Conservation (phyloP, 2,113 vertebrate species). For the Psettodes erumei region DNA sequence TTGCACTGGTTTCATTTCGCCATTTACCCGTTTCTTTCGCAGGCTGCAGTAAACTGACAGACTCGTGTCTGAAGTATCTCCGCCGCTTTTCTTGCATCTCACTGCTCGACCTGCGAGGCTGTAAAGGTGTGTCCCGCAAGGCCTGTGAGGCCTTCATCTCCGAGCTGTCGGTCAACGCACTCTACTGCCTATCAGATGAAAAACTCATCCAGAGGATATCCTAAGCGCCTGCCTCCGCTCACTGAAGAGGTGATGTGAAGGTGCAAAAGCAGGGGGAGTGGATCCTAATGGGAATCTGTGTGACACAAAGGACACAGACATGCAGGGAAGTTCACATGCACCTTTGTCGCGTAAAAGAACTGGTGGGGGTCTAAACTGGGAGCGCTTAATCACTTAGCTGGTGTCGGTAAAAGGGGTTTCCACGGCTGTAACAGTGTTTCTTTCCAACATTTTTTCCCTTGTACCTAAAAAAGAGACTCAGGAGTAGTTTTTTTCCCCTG, state of each 20-base stretch:
- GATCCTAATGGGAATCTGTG: constrained; percentile 40
- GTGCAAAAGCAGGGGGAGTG: constrained; percentile 21
- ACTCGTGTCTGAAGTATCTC: constrained; percentile 92
- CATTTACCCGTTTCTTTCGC: constrained; percentile 21
- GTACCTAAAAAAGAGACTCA: constrained; percentile 70
- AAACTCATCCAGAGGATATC: constrained; percentile 99
- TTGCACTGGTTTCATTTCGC: background rate
- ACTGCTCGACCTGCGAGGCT: constrained; percentile 93
- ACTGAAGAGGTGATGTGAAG: constrained; percentile 22
- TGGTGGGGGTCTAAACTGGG: constrained; percentile 40
- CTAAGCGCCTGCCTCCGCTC: constrained; percentile 76
- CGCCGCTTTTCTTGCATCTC: constrained; percentile 92
- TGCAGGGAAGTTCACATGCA: constrained; percentile 43
- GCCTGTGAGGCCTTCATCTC: constrained; percentile 98
- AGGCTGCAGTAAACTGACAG: constrained; percentile 97
- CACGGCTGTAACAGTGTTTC: constrained; percentile 47
- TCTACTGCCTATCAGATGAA: constrained; percentile 99
- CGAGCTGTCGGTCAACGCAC: constrained; percentile 94
- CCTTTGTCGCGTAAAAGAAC: constrained; percentile 20
- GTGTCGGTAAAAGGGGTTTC: constrained; percentile 36
- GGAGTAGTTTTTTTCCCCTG: constrained; percentile 51
- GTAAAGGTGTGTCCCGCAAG: constrained; percentile 93
- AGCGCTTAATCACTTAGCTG: constrained; percentile 46
- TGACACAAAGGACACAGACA: constrained; percentile 37
- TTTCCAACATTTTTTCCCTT: constrained; percentile 48